Evolutionary conservation across 2,797 vertebrate genomes (phyloP), one percentile per base, ranked within the genome.

Genomic region (Hozukius guyotensis): DNA sequence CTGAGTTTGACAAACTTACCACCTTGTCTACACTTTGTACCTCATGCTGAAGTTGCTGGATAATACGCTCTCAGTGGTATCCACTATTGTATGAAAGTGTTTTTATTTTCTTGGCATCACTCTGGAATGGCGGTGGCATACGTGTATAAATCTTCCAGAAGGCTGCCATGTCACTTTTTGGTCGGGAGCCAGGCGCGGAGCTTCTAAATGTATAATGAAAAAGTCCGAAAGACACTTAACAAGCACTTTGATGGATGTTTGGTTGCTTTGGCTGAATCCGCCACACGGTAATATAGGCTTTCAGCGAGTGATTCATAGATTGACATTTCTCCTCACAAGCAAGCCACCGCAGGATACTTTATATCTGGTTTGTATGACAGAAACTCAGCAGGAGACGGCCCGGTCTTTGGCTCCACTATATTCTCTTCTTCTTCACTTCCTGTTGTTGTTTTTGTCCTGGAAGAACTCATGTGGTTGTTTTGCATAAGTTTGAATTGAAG

Each of bases 191-290:
- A 91, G 78, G 49, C 32, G 3, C 53, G 8, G 72, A 87, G 72
- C 77, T 84, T 90, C 87, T 77, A 71, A 92, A 92, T 90, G 82
- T 85, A 87, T 89, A 87, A 91, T 92, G 83, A 92, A 90, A 93
- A 92, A 88, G 83, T 88, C 89, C 13, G 27, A 89, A 87, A 83
- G 90, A 94, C 88, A 89, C 91, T 90, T 92, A 93, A 94, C 91
- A 92, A 91, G 91, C 88, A 74, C 80, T 86, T 71, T 90, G 89
- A 93, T 94, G 87, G 90, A 92, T 93, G 90, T 86, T 90, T 82
- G 77, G 83, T 86, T 89, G 87, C 87, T 91, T 89, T 87, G 90
- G 90, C 87, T 78, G 53, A 76, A 87, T 89, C 83, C 60, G 80
- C 89, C 82, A 27, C 89, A 74, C 64, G 29, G 80, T 93, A 93